Conservation (phyloP, 92 coral and sea anemone genomes). For the Epizoanthus scotinus region DNA sequence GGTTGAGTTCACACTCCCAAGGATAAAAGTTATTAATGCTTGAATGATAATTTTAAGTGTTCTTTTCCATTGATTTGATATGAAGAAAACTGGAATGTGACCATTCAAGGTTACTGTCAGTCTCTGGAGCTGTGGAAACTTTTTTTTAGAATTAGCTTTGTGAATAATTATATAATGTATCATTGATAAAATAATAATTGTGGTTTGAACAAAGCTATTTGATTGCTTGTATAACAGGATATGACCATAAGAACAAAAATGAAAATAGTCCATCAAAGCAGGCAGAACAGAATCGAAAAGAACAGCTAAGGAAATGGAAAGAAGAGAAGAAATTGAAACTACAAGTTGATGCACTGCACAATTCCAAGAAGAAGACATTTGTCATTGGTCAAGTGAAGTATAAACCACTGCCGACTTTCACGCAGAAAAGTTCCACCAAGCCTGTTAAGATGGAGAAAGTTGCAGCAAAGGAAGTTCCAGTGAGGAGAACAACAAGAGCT, state of each 20-base stretch:
- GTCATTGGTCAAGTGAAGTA: conserved; percentile 73
- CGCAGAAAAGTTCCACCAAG: conserved; percentile 32
- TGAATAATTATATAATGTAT: too few relatives aligned
- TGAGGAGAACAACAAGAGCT: conserved; percentile 57
- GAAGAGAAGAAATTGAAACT: conserved; percentile 70
- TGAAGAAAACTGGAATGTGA: too few relatives aligned
- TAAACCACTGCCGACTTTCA: conserved; percentile 28
- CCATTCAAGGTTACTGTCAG: too few relatives aligned
- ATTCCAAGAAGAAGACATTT: conserved; percentile 66
- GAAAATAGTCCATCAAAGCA: conserved; percentile 39
- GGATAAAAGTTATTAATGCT: too few relatives aligned
- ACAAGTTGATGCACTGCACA: conserved; percentile 48
- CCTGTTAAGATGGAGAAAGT: conserved; percentile 23
- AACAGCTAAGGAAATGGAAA: conserved; percentile 73
- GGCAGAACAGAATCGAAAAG: conserved; percentile 56
- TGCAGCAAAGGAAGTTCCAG: conserved; percentile 18
- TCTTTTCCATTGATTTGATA: too few relatives aligned
- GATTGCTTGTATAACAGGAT: background rate
- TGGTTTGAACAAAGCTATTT: too few relatives aligned
- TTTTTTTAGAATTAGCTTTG: too few relatives aligned
- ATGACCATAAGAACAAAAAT: background rate
- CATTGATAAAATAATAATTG: too few relatives aligned
- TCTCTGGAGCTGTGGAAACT: too few relatives aligned
- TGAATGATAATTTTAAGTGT: too few relatives aligned
- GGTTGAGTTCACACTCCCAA: too few relatives aligned